Evolutionary conservation across 2,113 vertebrate species (phyloP), one percentile per base, ranked within the genome.

Genomic region (Phyllopteryx taeniolatus): DNA sequence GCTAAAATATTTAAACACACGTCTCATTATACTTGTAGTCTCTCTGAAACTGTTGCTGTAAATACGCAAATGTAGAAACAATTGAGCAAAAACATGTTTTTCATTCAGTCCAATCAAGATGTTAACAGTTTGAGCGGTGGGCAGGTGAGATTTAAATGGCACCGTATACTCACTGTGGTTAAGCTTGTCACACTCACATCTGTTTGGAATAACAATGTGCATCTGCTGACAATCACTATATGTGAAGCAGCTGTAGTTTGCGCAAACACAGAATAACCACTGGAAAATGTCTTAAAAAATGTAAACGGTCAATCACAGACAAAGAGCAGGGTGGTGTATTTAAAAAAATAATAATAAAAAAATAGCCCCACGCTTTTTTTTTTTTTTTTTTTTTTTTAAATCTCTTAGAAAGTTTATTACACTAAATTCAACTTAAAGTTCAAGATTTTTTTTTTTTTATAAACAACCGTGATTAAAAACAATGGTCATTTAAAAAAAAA

Each of bases 61-160:
- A 75, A 70, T 63, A 63, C 33, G 43, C 12, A 51, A 47, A 43
- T 71, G 49, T 20, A 12, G 22, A 13, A 63, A 73, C 35, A 67
- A 54, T 63, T 70, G 46, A 19, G 20, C 35, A 79, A 75, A 81
- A 67, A 11, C 10, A n/a, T 57, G 22, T 57, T n/a, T 59, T 71
- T 72, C 64, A 51, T 49, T 68, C 19, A 59, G 86, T 71, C 67
- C 68, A 77, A 78, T 75, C 64, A 68, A 62, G 49, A 62, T 63
- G 33, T 68, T 60, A 22, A 43, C 11, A 73, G 62, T 66, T 67
- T 73, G 85, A 91, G 91, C 90, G 91, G 89, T 90, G 82, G 91
- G 94, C 91, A 93, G 92, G 91, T 92, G 93, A 92, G 90, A 93
- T 93, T 91, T 92, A 91, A 94, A 94, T 93, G 90, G 90, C 90